Evolutionary conservation across 2,888 invertebrate genomes (phyloP).

Genomic region (Ariolimax columbianus): DNA sequence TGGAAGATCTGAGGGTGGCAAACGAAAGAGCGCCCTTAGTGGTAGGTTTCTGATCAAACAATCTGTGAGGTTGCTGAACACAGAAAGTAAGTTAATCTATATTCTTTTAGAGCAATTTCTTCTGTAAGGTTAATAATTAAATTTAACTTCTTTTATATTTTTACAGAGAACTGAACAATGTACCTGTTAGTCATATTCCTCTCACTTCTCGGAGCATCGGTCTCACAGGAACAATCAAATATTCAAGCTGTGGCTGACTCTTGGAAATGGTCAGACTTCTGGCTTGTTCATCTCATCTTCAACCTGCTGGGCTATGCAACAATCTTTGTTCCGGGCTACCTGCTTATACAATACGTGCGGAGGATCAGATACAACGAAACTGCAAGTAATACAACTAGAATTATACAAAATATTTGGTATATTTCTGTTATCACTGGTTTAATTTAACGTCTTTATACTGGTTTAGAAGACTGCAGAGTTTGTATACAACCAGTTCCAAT

Average conservation of each 20-base stretch:
- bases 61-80: too few species aligned
- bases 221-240: not conserved
- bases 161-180: slow-evolving; percentile 26
- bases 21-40: too few species aligned
- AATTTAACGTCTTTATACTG: too few species aligned
- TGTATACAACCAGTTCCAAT: too few species aligned
- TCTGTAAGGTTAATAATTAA: not conserved
- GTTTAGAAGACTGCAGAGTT: too few species aligned
- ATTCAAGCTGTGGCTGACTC: not conserved
- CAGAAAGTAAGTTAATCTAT: too few species aligned
- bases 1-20: too few species aligned
- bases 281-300: slow-evolving; percentile 87
- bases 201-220: not conserved
- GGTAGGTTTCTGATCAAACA: too few species aligned
- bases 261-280: slow-evolving; percentile 77
- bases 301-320: slow-evolving; percentile 93
- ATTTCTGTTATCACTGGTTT: too few species aligned
- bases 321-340: slow-evolving; percentile 90
- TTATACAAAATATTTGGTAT: too few species aligned
- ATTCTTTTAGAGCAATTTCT: too few species aligned
- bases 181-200: not conserved
- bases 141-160: not conserved
- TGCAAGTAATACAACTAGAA: slow-evolving; percentile 82
- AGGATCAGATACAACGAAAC: slow-evolving; percentile 86
- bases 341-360: slow-evolving; percentile 89